Conservation (phyloP, 2,113 vertebrate species). For the Natator depressus region DNA sequence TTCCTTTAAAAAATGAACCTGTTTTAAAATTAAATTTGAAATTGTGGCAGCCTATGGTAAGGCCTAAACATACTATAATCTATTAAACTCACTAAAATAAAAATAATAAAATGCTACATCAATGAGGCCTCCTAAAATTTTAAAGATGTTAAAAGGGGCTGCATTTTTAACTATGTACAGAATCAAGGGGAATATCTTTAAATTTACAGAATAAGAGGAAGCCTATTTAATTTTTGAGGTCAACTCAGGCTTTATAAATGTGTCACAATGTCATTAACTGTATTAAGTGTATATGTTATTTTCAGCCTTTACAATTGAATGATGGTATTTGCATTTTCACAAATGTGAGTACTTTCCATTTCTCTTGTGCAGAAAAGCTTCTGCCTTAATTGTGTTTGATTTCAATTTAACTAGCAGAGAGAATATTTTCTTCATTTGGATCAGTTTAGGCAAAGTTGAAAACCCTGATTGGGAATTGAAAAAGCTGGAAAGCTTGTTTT, state of each 20-base stretch:
- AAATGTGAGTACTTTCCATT: not conserved
- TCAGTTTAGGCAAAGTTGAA: not conserved
- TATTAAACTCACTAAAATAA: not conserved
- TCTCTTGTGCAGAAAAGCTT: not conserved
- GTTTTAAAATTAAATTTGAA: not conserved
- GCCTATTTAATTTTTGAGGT: not conserved
- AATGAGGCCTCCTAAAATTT: not conserved
- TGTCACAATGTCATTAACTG: not conserved
- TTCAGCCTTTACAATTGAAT: not conserved
- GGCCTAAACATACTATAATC: not conserved
- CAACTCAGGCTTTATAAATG: not conserved
- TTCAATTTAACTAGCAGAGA: not conserved
- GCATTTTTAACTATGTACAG: not conserved
- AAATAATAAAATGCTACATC: not conserved
- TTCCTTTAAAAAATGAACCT: not conserved
- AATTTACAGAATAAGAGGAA: not conserved
- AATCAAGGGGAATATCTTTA: not conserved
- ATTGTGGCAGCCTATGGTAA: not conserved
- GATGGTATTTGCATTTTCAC: not conserved
- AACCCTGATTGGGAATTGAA: not conserved
- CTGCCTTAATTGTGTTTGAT: not conserved
- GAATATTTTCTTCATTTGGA: too few species aligned
- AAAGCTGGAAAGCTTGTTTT: not conserved
- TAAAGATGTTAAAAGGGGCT: not conserved
- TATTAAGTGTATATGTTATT: not conserved